A percentile compares a stretch with the other conserved stretches of the same genome.
These are phyloP conservation scores for Probaryconus sp. DNA, from an alignment of 1,140 invertebrate species.

Conservation along the genomic window DNA sequence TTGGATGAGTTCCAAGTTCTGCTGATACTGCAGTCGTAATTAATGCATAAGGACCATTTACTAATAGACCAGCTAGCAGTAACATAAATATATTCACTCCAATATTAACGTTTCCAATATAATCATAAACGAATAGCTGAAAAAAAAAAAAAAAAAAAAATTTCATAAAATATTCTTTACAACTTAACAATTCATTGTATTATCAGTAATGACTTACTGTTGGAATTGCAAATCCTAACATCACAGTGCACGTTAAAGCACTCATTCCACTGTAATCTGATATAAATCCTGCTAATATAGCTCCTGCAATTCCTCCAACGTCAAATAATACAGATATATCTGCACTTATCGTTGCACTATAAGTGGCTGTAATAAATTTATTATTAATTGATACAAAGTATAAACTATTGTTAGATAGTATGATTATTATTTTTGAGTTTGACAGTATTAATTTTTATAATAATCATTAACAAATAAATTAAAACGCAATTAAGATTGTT, in stretches of 20 bases:
- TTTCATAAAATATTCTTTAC: slow-evolving; percentile 4
- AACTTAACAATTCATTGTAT: too few relatives aligned
- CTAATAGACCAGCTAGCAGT: slow-evolving; percentile 87
- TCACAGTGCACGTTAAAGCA: slow-evolving; percentile 89
- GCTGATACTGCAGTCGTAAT: slow-evolving; percentile 98
- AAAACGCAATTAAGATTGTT: too few relatives aligned
- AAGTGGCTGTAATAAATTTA: slow-evolving; percentile 80
- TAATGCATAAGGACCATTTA: slow-evolving; percentile 96
- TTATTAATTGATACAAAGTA: slow-evolving; percentile 10
- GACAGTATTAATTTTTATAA: too few relatives aligned
- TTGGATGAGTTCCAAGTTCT: slow-evolving; percentile 93
- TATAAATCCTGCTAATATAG: slow-evolving; percentile 91
- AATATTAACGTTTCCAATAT: slow-evolving; percentile 82
- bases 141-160: slow-evolving; percentile 57
- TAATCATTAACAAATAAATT: background rate
- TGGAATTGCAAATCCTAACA: slow-evolving; percentile 90
- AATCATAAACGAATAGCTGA: slow-evolving; percentile 89
- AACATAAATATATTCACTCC: slow-evolving; percentile 84
- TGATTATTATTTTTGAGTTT: too few relatives aligned
- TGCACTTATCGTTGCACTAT: slow-evolving; percentile 85
- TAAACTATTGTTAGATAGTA: too few relatives aligned
- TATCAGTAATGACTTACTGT: slow-evolving; percentile 86
- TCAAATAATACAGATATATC: slow-evolving; percentile 94
- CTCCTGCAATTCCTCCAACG: slow-evolving; percentile 92
- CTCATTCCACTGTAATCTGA: slow-evolving; percentile 91